Base-by-base conservation (phyloP, 2,888 invertebrate species). In the Aleiodes leptofemur region DNA sequence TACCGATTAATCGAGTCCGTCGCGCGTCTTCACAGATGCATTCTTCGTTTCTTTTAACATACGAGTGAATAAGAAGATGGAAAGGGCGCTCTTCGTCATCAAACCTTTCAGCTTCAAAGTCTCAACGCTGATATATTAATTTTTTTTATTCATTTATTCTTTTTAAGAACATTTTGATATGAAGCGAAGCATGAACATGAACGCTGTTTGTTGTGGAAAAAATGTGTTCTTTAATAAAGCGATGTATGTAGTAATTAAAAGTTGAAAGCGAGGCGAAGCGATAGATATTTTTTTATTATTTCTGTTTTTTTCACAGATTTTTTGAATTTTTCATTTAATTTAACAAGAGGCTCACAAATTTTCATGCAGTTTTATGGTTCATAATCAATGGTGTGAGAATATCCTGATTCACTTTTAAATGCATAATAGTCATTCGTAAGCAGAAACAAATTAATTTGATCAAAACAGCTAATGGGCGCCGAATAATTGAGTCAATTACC, bases 1-100 rank as follows among this genome's bases (percentile, higher is more conserved):
- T 80, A 80, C 78, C 77, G 80, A 80, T 80, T 80, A 80, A 80
- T 80, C 80, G 78, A 78, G 78, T 77, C 75, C 74, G 78, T 66
- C 78, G 78, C 75, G 76, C 78, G 76, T 78, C 78, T 77, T 56
- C 78, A 75, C 77, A 77, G 76, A 74, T 77, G 76, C 74, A 80
- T 80, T 80, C 80, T 80, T 77, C 78, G 73, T 77, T 80, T 80
- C 77, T 79, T 79, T 78, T 74, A 66, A 73, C 66, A 48, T 57
- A 31, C 38, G 57, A 70, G 69, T 72, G 69, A 75, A 72, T 75
- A 72, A 59, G 59, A 66, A 59, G 57, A 68, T n/a, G 43, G 57
- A 14, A 11, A 9, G 31, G 23, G 31, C 34, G 11, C 61, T 61
- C 61, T 38, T 1, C n/a, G 13, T 43, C 61, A 61, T 61, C 61